Base-by-base conservation (phyloP, 2,797 vertebrate species). In the Semotilus atromaculatus region DNA sequence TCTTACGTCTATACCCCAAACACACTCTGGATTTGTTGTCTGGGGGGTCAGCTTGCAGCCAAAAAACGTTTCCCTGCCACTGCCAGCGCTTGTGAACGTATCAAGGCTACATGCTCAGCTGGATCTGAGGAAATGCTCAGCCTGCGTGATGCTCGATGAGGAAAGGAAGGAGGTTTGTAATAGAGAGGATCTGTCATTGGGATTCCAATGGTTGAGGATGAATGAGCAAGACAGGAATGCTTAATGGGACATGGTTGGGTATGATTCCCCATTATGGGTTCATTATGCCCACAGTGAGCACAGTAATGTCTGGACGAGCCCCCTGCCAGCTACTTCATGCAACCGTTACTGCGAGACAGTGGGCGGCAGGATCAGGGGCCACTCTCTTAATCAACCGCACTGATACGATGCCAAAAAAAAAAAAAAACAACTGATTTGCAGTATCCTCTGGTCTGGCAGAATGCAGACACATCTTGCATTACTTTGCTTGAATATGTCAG, bases 31-130 rank as follows among this genome's bases (percentile, higher is more conserved):
- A 92, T 93, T 93, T 89, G 91, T 92, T 91, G 90, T 94, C 84
- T 79, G 10, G 86, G 82, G 93, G 93, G 93, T 93, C 92, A 92
- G 94, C 93, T 94, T 94, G 92, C 93, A 90, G 90, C 91, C 93
- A 94, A 94, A 94, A 93, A 93, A 90, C 90, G 90, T 40, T 71
- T 71, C n/a, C n/a, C 87, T 92, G 92, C 91, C 92, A 92, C 92
- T 93, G 90, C 90, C 91, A 86, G 87, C 73, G 87, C 89, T 91
- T 93, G 89, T 94, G 92, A 94, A 91, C 90, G 91, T 92, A 91
- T 92, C 90, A 87, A 88, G 88, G 89, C 88, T 91, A 86, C 90
- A 90, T 45, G 82, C 91, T 92, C 91, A 93, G 92, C 92, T 82
- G 90, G 91, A 94, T 93, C 91, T 90, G 90, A 82, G 84, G 88